Conservation (phyloP, 2,797 vertebrate species). For the Pitangus sulphuratus region DNA sequence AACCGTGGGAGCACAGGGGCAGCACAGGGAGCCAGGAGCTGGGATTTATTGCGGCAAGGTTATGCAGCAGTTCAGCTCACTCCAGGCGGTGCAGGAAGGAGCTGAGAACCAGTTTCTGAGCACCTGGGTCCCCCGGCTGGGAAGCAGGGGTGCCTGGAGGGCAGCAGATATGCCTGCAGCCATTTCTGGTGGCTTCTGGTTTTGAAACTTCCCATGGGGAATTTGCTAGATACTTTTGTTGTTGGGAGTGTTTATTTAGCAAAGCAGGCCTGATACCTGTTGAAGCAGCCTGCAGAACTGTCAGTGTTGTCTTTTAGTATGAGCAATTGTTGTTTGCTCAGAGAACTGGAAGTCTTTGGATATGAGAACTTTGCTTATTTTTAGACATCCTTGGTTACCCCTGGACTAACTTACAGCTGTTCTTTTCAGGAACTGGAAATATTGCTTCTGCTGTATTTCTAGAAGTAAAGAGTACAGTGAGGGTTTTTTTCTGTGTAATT, state of each 20-base stretch:
- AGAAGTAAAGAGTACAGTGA: not conserved
- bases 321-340: not conserved
- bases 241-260: not conserved
- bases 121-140: fast-evolving
- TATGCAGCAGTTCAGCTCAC: not conserved
- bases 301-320: not conserved
- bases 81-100: not conserved
- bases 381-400: not conserved
- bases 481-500: not conserved
- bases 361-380: not conserved
- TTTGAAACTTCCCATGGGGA: not conserved
- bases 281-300: not conserved
- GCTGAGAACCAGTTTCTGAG: not conserved
- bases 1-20: not conserved
- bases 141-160: not conserved
- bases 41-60: not conserved
- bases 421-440: not conserved
- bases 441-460: not conserved
- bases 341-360: not conserved
- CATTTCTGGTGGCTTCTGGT: not conserved
- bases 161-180: not conserved
- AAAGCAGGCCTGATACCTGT: not conserved
- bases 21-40: not conserved
- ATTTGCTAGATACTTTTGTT: not conserved
- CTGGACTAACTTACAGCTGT: not conserved